A percentile compares a stretch with the other conserved stretches of the same genome.
phyloP scores from a whole-genome alignment of 2,797 vertebrate species.

The Champsocephalus esox region DNA sequence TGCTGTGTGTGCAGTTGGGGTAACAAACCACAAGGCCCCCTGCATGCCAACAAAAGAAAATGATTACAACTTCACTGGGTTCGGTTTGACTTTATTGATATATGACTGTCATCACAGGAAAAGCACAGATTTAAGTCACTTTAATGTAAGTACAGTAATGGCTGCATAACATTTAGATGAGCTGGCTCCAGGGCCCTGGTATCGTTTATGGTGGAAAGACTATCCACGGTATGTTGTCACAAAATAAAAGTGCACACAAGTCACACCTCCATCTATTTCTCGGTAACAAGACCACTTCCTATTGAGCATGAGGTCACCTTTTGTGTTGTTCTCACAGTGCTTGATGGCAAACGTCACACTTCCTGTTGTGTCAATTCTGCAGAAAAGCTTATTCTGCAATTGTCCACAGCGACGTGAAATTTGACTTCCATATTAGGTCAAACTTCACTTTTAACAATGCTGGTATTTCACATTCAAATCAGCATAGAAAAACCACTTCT shows the following conservation, averaged over 20 bases:
- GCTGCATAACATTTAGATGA: neutral
- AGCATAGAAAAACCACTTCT: neutral
- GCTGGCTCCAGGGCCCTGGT: no score
- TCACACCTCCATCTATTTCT: constrained; percentile 17
- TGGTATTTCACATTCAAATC: constrained; percentile 19
- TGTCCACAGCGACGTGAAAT: neutral
- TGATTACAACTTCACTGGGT: neutral
- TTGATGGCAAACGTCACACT: constrained; percentile 22
- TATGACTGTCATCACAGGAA: neutral
- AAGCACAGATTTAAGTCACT: neutral
- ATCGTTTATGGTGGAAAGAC: neutral
- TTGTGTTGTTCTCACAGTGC: neutral
- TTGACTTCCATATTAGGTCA: neutral
- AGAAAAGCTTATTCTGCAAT: constrained; percentile 3
- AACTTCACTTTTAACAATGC: no score
- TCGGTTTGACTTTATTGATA: neutral
- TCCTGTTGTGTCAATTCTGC: constrained; percentile 45
- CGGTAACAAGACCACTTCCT: neutral
- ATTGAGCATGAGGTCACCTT: neutral
- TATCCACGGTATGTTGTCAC: neutral
- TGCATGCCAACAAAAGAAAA: neutral
- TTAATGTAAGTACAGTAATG: neutral
- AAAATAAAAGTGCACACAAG: neutral
- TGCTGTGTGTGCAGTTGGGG: neutral
- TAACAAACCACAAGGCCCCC: neutral